Percentiles rank a stretch among this genome's conserved stretches.
These are phyloP conservation scores for Ptiloglossa arizonensis DNA, from an alignment of 1,140 invertebrate genomes.

Conservation along the genomic window DNA sequence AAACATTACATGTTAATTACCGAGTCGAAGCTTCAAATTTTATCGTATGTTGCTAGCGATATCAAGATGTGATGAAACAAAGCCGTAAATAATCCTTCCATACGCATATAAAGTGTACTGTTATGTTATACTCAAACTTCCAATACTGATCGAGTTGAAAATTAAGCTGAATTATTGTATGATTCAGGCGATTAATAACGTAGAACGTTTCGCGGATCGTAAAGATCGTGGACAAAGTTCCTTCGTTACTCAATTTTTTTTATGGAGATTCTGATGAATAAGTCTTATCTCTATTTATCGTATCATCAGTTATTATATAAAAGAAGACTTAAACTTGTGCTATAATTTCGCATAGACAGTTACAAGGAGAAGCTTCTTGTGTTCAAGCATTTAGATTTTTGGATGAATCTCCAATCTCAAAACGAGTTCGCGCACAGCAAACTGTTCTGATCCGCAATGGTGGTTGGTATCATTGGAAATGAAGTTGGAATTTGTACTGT, in stretches of 20 bases:
- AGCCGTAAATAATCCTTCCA: not conserved
- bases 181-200: not conserved
- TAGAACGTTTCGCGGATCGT: not conserved
- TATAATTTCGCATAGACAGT: not conserved
- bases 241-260: not conserved
- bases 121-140: not conserved
- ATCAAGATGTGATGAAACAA: not conserved
- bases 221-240: not conserved
- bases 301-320: not conserved
- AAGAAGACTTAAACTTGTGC: conserved; percentile 5
- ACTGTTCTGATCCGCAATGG: not conserved
- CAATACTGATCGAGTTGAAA: not conserved
- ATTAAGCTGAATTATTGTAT: not conserved
- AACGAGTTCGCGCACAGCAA: not conserved
- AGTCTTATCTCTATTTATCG: not conserved
- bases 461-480: not conserved
- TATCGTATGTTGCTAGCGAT: not conserved
- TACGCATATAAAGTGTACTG: not conserved
- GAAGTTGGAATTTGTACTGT: conserved; percentile 21
- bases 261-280: not conserved
- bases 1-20: not conserved
- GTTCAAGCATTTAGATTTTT: not conserved
- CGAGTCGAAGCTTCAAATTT: not conserved
- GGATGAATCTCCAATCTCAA: not conserved
- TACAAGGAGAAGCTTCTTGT: not conserved